Evolutionary conservation across 2,888 invertebrate genomes (phyloP).

Genomic region (Caenorhabditis sulstoni): DNA sequence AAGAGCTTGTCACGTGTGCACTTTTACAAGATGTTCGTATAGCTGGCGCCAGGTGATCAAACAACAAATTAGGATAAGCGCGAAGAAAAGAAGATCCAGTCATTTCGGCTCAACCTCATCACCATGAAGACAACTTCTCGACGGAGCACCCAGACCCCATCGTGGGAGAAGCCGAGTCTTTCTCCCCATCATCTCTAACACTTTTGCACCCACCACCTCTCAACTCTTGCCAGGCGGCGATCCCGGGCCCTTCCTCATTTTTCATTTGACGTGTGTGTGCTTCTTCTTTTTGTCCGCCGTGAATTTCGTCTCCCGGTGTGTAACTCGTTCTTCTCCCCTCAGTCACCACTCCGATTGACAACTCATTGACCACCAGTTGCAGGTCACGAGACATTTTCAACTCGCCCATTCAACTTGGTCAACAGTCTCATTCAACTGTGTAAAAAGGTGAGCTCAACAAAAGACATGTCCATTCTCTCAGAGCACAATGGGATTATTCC

Average conservation of each 20-base stretch:
- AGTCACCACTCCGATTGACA: no score
- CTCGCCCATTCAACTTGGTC: no score
- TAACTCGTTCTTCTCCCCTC: slow-evolving; percentile 5
- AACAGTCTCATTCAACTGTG: no score
- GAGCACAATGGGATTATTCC: no score
- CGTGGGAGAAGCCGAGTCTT: no score
- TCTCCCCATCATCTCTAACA: neutral
- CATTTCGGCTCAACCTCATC: neutral
- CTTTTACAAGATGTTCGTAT: slow-evolving; percentile 4
- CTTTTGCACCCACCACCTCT: slow-evolving; percentile 39
- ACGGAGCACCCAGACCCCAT: no score
- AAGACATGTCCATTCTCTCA: no score
- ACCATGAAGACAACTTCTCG: neutral
- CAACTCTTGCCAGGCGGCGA: neutral
- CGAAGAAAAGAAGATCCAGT: neutral
- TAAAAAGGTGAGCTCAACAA: no score
- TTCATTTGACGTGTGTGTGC: slow-evolving; percentile 34
- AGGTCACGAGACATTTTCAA: no score
- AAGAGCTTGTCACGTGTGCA: slow-evolving; percentile 13
- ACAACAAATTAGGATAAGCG: slow-evolving; percentile 25
- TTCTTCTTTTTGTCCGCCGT: slow-evolving; percentile 12
- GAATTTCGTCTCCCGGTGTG: neutral
- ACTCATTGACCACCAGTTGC: no score
- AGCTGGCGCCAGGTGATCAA: slow-evolving; percentile 1
- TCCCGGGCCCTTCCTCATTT: slow-evolving; percentile 14